Conservation (phyloP, 2,888 invertebrate species). For the Cataglyphis livida region DNA sequence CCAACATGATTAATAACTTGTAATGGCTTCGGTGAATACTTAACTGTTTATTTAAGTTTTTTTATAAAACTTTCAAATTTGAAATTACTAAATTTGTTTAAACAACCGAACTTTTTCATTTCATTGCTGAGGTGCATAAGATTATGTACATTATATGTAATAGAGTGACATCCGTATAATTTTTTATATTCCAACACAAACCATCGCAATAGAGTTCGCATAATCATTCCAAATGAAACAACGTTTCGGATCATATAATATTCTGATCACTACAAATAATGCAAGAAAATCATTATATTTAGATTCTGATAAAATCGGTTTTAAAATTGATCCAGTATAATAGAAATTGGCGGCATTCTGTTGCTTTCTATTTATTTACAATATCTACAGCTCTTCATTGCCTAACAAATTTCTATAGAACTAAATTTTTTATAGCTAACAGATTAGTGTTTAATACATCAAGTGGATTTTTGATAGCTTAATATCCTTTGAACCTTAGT, state of each 20-base stretch:
- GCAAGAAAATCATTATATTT: slow-evolving; percentile 47
- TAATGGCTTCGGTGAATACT: slow-evolving; percentile 1
- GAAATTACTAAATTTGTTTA: slow-evolving; percentile 71
- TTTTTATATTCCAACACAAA: slow-evolving; percentile 63
- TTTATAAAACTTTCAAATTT: slow-evolving; percentile 67
- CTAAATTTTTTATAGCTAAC: slow-evolving; percentile 29
- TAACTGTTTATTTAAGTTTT: slow-evolving; percentile 59
- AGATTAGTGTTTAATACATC: slow-evolving; percentile 11
- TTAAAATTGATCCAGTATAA: slow-evolving; percentile 51
- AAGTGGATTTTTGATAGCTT: slow-evolving; percentile 3
- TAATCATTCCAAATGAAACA: slow-evolving; percentile 54
- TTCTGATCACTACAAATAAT: slow-evolving; percentile 65
- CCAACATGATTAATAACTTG: slow-evolving; percentile 36
- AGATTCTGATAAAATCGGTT: slow-evolving; percentile 62
- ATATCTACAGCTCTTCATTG: slow-evolving; percentile 63
- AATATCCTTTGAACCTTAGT: neutral
- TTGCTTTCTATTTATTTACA: slow-evolving; percentile 68
- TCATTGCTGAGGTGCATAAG: slow-evolving; percentile 68
- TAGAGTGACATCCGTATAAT: slow-evolving; percentile 66
- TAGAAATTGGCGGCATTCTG: slow-evolving; percentile 64
- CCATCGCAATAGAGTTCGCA: slow-evolving; percentile 66
- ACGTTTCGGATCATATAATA: slow-evolving; percentile 55
- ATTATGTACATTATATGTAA: slow-evolving; percentile 70
- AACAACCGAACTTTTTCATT: slow-evolving; percentile 59
- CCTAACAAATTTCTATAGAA: slow-evolving; percentile 69